phyloP scores from a whole-genome alignment of 2,888 invertebrate species.

The Amblyjoppa fuscipennis region DNA sequence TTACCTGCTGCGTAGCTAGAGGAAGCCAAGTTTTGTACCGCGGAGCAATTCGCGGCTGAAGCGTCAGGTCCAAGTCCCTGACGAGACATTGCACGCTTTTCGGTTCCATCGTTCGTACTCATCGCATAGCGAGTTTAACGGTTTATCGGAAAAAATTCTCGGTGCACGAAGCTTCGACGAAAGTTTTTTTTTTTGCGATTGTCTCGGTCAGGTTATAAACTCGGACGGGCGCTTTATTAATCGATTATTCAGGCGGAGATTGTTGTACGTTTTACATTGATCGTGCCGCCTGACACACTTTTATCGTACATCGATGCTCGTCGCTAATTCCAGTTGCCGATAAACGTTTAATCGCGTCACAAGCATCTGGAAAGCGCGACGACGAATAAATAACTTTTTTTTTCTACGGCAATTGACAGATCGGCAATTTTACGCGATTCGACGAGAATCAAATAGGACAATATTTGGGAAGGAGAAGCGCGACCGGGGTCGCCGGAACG shows the following conservation, averaged over 20 bases:
- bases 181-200: not conserved
- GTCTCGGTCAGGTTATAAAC: conserved; percentile 9
- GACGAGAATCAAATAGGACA: not conserved
- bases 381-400: conserved; percentile 8
- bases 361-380: conserved; percentile 16
- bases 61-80: conserved; percentile 82
- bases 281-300: not conserved
- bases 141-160: not conserved
- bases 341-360: conserved; percentile 29
- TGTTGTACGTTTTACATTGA: not conserved
- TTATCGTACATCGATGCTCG: conserved; percentile 15
- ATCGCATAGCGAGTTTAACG: conserved; percentile 70
- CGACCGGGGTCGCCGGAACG: not conserved
- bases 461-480: not conserved
- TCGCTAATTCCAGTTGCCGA: conserved; percentile 22
- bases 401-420: conserved; percentile 5
- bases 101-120: conserved; percentile 80
- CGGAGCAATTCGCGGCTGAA: conserved; percentile 85
- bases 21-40: conserved; percentile 93
- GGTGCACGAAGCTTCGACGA: not conserved
- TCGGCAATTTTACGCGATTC: not conserved
- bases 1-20: conserved; percentile 93
- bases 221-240: not conserved
- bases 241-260: conserved; percentile 6
- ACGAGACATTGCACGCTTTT: conserved; percentile 79